phyloP scores from a whole-genome alignment of 2,888 invertebrate species.

The Ophion costatus region DNA sequence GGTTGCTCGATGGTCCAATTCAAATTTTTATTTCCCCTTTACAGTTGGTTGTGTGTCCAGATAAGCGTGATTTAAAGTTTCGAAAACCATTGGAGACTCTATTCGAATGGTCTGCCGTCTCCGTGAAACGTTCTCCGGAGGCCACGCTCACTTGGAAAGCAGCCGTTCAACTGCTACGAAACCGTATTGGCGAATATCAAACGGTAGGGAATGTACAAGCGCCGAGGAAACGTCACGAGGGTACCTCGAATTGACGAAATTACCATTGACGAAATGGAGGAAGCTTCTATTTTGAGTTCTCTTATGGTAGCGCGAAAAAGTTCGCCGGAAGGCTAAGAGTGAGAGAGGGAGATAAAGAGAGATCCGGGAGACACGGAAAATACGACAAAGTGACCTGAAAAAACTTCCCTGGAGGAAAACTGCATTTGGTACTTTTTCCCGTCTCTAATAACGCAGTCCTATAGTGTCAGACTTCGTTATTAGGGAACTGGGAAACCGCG shows the following conservation, averaged over 20 bases:
- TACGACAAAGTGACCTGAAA: slow-evolving; percentile 51
- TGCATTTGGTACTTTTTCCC: slow-evolving; percentile 19
- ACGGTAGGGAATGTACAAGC: slow-evolving; percentile 18
- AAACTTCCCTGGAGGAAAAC: slow-evolving; percentile 17
- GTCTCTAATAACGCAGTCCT: not conserved
- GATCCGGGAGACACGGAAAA: slow-evolving; percentile 7
- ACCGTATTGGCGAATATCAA: slow-evolving; percentile 46
- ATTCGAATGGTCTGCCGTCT: slow-evolving; percentile 14
- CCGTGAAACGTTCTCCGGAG: slow-evolving; percentile 20
- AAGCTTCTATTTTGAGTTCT: slow-evolving; percentile 47
- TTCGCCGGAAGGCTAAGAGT: slow-evolving; percentile 6
- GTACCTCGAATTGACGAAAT: slow-evolving; percentile 12
- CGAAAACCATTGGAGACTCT: slow-evolving; percentile 17
- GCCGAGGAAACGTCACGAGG: not conserved
- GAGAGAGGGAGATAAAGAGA: slow-evolving; percentile 1
- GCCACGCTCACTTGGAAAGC: slow-evolving; percentile 22
- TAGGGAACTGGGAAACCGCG: slow-evolving; percentile 13
- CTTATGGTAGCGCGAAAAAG: not conserved
- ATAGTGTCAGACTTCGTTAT: slow-evolving; percentile 45
- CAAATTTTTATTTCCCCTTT: too few relatives aligned
- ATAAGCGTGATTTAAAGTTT: not conserved
- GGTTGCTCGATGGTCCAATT: not conserved
- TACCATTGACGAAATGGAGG: not conserved
- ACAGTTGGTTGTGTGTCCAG: too few relatives aligned
- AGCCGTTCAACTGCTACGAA: slow-evolving; percentile 12